A percentile compares a stretch with the other conserved stretches of the same genome.
phyloP scores from a whole-genome alignment of 2,113 vertebrate species.

The Barbus barbus region DNA sequence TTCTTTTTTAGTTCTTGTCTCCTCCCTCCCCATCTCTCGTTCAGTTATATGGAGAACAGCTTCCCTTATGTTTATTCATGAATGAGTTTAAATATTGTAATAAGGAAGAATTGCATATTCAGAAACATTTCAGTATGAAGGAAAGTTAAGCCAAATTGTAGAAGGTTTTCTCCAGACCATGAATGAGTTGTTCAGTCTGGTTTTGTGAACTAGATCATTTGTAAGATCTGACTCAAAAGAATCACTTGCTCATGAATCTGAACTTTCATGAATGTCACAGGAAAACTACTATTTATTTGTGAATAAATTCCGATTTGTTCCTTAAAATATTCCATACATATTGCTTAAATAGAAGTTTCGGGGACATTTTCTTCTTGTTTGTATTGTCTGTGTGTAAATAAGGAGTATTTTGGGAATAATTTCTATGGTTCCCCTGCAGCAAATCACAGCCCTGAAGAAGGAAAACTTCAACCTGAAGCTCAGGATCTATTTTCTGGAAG shows the following conservation, averaged over 20 bases:
- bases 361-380: neutral
- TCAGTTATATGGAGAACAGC: neutral
- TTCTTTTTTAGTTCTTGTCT: slow-evolving; percentile 47
- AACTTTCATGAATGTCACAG: neutral
- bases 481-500: slow-evolving; percentile 97
- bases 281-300: neutral
- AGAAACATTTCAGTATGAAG: neutral
- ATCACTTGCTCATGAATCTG: neutral
- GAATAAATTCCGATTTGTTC: neutral
- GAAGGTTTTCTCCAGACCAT: neutral
- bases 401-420: neutral
- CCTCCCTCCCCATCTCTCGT: slow-evolving; percentile 51
- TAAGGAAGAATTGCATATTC: neutral
- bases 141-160: neutral
- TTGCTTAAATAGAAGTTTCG: neutral
- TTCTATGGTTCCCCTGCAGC: slow-evolving; percentile 71
- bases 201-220: neutral
- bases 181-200: neutral
- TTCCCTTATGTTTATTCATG: slow-evolving; percentile 18
- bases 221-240: neutral
- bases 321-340: neutral
- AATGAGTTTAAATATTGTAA: neutral
- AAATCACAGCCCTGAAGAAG: slow-evolving; percentile 96
- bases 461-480: slow-evolving; percentile 98
- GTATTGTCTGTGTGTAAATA: slow-evolving; percentile 18